Evolutionary conservation across 2,888 invertebrate species (phyloP), one percentile per base, ranked within the genome.

Genomic region (Rhodophaea formosa): DNA sequence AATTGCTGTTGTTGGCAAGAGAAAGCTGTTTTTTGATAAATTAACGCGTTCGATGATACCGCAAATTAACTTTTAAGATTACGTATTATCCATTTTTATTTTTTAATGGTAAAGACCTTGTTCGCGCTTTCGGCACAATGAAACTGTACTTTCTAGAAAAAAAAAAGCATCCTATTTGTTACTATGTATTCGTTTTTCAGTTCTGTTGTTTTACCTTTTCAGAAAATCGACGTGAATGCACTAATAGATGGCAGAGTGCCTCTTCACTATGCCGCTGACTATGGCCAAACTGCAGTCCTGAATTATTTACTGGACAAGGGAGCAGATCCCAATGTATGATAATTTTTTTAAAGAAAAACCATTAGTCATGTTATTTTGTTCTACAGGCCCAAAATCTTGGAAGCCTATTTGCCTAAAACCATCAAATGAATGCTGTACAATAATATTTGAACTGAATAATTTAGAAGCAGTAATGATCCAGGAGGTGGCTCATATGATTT

Each of bases 261-360:
- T 12, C 92, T 99, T 58, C 96, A 98, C 79, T 97, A 97, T 89
- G 99, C 99, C 39, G 98, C 99, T 16, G 99, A 99, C 88, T 99
- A 98, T 89, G 99, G 99, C 0, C 99, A 99, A 82, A 93, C 93
- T 57, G 96, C 96, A 75, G 97, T 99, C 17, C 93, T 99, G 64
- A 94, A 96, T 79, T 98, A 96, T 86, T 93, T 99, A 65, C 91
- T 99, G 66, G 93, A 94, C 53, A 96, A 96, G 86, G 99, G 98
- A 67, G 98, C 98, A 51, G 94, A 98, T 91, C 96, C 98, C 8
- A 97, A 99, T 93, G 98, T 98, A 78, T 80, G 84, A 23, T 5
- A 23, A 3, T 23, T 23, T 23, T 23, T 23, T 23, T 23, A 5
- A 23, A 23, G 23, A 23, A 23, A 23, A n/a, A n/a, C n/a, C 23